A percentile compares a stretch with the other conserved stretches of the same genome.
These are phyloP conservation scores for Miichthys miiuy DNA, from an alignment of 2,797 vertebrate species.

Conservation along the genomic window DNA sequence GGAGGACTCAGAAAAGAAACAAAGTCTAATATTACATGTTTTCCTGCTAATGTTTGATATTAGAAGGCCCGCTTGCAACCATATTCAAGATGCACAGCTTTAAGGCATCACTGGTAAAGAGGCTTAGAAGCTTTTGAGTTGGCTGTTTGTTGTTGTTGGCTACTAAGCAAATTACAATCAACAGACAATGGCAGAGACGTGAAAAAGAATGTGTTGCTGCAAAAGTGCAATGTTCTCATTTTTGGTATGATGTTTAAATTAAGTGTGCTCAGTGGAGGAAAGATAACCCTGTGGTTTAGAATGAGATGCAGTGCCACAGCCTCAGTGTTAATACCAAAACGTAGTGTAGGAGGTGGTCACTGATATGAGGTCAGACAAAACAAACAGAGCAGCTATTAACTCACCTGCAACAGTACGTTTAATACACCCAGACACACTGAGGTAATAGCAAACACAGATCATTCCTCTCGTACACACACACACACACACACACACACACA, in stretches of 20 bases:
- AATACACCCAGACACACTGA: conserved; percentile 18
- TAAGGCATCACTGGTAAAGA: not conserved
- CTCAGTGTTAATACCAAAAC: no score
- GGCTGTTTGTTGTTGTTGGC: not conserved
- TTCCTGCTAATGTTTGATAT: not conserved
- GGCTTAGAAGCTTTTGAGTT: not conserved
- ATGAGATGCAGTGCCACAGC: no score
- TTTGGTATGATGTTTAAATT: no score
- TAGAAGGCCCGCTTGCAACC: not conserved
- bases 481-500: not conserved
- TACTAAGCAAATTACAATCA: no score
- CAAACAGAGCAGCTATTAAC: conserved; percentile 13
- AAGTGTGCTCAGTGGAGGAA: not conserved
- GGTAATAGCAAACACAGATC: conserved; percentile 8
- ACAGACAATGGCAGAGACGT: no score
- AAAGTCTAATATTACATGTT: not conserved
- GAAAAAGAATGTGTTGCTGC: no score
- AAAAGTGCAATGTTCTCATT: no score
- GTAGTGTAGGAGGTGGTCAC: not conserved
- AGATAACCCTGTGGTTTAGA: not conserved
- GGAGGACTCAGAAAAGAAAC: not conserved
- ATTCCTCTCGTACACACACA: conserved; percentile 2
- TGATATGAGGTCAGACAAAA: not conserved
- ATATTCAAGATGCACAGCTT: not conserved
- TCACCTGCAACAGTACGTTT: not conserved